Conservation (phyloP, 2,888 invertebrate genomes). For the Adineta ricciae region DNA sequence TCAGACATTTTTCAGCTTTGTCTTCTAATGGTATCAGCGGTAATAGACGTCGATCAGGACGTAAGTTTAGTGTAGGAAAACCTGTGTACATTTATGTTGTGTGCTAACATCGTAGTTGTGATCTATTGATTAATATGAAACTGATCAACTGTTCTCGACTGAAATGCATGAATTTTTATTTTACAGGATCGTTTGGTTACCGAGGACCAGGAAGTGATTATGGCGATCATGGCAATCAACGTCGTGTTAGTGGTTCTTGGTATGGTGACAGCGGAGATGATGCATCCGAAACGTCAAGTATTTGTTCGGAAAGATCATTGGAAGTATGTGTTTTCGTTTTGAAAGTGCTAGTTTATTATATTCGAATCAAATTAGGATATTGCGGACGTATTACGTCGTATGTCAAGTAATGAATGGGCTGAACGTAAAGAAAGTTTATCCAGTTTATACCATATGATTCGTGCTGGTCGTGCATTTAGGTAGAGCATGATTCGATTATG, state of each 20-base stretch:
- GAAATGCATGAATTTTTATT: neutral
- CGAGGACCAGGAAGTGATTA: conserved; percentile 10
- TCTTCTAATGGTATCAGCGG: neutral
- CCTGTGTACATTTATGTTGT: neutral
- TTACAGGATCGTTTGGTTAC: neutral
- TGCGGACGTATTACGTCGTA: conserved; percentile 71
- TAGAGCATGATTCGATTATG: conserved; percentile 34
- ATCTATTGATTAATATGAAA: neutral
- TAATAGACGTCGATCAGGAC: neutral
- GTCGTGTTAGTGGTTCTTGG: conserved; percentile 18
- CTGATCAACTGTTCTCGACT: neutral
- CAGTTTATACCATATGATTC: conserved; percentile 65
- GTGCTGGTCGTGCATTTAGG: conserved; percentile 47
- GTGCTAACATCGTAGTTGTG: neutral
- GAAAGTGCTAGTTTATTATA: too few species aligned
- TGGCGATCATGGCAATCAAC: neutral
- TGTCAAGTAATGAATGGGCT: conserved; percentile 81
- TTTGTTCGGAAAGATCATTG: conserved; percentile 79
- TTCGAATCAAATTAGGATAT: conserved; percentile 59
- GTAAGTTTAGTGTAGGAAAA: neutral
- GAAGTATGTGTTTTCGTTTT: conserved; percentile 49
- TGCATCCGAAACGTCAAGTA: conserved; percentile 75
- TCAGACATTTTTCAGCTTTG: neutral
- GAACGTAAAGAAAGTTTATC: conserved; percentile 86
- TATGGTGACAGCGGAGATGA: conserved; percentile 43